Conservation (phyloP, 2,113 vertebrate genomes). For the Macaca nemestrina region DNA sequence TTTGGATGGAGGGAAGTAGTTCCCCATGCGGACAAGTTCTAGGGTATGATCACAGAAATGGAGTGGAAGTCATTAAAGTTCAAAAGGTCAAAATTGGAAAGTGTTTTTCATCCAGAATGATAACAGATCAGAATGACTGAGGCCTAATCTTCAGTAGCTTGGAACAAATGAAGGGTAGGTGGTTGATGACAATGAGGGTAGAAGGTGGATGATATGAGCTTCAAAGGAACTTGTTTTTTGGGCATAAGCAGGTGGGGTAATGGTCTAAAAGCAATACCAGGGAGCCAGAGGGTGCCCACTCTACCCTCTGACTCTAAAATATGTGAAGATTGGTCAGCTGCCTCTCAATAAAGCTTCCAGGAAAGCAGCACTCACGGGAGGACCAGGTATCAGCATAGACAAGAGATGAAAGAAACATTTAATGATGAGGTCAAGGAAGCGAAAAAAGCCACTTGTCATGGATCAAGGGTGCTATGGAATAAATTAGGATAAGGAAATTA, state of each 20-base stretch:
- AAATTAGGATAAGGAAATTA: background rate
- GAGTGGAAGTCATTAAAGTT: background rate
- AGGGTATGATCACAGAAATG: background rate
- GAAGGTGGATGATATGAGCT: background rate
- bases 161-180: background rate
- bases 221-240: background rate
- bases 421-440: background rate
- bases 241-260: background rate
- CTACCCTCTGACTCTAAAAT: background rate
- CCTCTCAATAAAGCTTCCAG: background rate
- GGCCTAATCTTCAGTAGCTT: background rate
- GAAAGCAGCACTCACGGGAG: background rate
- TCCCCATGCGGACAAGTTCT: background rate
- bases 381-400: background rate
- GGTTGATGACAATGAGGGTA: background rate
- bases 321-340: background rate
- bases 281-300: background rate
- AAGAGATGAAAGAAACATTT: background rate
- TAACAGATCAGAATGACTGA: background rate
- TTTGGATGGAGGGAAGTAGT: background rate
- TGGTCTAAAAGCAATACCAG: background rate
- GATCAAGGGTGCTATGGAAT: background rate
- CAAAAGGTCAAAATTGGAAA: background rate
- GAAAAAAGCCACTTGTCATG: background rate
- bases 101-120: background rate